These are phyloP conservation scores for Epiblema foenella DNA, from an alignment of 2,888 invertebrate genomes.

Conservation along the genomic window DNA sequence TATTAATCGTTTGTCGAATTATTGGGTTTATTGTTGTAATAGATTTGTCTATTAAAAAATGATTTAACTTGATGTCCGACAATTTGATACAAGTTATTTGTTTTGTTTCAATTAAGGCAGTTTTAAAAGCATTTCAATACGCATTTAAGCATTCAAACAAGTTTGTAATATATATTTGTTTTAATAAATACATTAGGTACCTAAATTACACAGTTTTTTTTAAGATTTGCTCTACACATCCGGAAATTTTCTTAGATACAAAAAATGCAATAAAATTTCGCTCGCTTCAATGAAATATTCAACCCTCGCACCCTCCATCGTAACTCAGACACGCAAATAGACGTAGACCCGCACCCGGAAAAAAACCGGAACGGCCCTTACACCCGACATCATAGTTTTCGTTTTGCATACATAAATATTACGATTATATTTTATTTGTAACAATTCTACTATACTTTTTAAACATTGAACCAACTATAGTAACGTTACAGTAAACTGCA, in stretches of 20 bases:
- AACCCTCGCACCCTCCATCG: conserved; percentile 25
- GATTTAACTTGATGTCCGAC: conserved; percentile 29
- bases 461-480: not conserved
- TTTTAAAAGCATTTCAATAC: conserved; percentile 6
- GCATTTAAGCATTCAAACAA: not conserved
- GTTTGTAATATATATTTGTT: not conserved
- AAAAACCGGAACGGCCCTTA: conserved; percentile 16
- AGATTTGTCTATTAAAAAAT: conserved; percentile 26
- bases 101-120: conserved; percentile 35
- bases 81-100: conserved; percentile 24
- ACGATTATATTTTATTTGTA: not conserved
- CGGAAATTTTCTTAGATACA: too few species aligned
- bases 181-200: not conserved
- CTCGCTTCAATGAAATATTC: conserved; percentile 19
- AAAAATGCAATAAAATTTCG: conserved; percentile 12
- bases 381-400: conserved; percentile 31
- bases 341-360: conserved; percentile 29
- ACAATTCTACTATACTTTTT: not conserved
- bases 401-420: conserved; percentile 18
- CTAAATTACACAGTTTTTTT: not conserved
- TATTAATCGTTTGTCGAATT: conserved; percentile 41
- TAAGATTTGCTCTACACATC: too few species aligned
- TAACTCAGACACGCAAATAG: conserved; percentile 22
- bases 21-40: conserved; percentile 38
- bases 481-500: not conserved